Base-by-base conservation (phyloP, 2,888 invertebrate species). In the Caenorhabditis angaria region DNA sequence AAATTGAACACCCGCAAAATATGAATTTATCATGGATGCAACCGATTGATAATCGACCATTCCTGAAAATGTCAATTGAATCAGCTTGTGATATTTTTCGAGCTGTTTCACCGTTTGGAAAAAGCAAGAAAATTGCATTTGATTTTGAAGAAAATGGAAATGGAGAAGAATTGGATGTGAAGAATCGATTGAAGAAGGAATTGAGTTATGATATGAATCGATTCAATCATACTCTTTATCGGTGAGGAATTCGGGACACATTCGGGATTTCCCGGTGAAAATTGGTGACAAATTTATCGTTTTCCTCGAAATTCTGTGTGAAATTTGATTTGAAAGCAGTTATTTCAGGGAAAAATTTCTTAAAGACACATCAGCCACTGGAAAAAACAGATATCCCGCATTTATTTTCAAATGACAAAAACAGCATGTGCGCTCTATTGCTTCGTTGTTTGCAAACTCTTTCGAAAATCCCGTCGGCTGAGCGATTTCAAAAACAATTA, bases 51-150 rank as follows among this genome's bases (percentile, higher is more conserved):
- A 3, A 12, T n/a, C 18, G 22, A 22, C 41, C 41, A 24, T 27
- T 47, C 14, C 41, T 25, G 6, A 22, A 47, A 41, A 25, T 25
- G 3, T n/a, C 22, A 3, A 58, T 58, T 18, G 25, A 47, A n/a
- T 24, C 22, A 8, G 58, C 58, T 3, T 24, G 22, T 14, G 56
- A 25, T 56, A 28, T 54, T 27, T 2, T 54, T 27, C 54, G 63
- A 5, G 74, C 74, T 1, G 66, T 74, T 27, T 74, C 74, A 22
- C 74, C 74, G 2, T 74, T 74, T n/a, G 74, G 74, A 2, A 29
- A 55, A 10, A 65, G 73, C 8, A 22, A 27, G 27, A 54, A 54
- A 24, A 22, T 24, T 50, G 18, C 50, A 22, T 10, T 14, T 14
- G 50, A 50, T 4, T 24, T 6, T 1, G 3, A 50, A 18, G 20